Evolutionary conservation across 2,113 vertebrate genomes (phyloP).

Genomic region (Ornithorhynchus anatinus): DNA sequence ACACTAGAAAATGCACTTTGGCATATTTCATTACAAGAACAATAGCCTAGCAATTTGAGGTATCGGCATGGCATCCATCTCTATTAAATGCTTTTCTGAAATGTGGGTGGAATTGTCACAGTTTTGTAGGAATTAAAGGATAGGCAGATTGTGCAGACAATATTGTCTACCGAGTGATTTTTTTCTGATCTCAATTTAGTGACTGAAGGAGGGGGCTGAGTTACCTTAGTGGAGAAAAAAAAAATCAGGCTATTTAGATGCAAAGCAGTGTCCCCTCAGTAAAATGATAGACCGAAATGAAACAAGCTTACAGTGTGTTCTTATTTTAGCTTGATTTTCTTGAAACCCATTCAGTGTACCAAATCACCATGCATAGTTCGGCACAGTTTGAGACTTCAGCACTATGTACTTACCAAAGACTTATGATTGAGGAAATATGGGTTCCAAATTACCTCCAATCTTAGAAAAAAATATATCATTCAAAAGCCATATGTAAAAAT

Average conservation of each 20-base stretch:
- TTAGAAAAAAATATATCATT: neutral
- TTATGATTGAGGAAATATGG: neutral
- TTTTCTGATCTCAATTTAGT: constrained; percentile 3
- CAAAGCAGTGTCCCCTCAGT: neutral
- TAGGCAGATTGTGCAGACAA: neutral
- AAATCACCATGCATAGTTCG: neutral
- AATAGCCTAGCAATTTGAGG: neutral
- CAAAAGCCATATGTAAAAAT: neutral
- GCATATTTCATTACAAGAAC: neutral
- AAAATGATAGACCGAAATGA: neutral
- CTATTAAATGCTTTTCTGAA: neutral
- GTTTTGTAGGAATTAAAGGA: neutral
- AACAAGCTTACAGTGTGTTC: neutral
- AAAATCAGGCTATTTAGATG: neutral
- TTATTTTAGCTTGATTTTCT: constrained; percentile 5
- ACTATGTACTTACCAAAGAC: neutral
- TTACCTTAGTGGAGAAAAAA: neutral
- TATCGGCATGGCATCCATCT: neutral
- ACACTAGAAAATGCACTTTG: neutral
- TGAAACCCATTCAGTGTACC: neutral
- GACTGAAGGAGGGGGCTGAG: neutral
- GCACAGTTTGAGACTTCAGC: neutral
- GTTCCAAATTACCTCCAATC: neutral
- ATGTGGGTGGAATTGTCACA: neutral
- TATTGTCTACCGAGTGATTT: neutral